Evolutionary conservation across 35 echinoderm and acorn worm species (phyloP), one percentile per base, ranked within the genome.

Genomic region (Patiria miniata): DNA sequence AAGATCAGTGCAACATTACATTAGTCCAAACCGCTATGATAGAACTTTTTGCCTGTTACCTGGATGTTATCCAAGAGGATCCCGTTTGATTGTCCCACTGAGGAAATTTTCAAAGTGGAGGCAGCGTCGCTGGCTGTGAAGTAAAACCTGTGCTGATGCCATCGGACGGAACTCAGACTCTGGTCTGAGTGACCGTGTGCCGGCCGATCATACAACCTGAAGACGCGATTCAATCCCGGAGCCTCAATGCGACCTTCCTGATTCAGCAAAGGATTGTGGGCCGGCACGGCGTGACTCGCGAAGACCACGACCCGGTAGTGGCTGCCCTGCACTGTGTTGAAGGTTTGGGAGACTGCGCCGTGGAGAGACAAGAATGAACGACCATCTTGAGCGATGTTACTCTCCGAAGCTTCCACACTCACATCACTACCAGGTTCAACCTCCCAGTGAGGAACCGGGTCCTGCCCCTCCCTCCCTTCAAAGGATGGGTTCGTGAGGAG

Each of bases 171-270:
- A 7, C 33, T 23, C 26, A 39, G 36, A 30, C 30, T 36, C 39
- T 44, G n/a, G 1, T 26, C 16, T 1, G 22, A 47, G 36, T 18
- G 17, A 3, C 37, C 78, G 51, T 81, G 39, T 1, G 39, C 21
- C 8, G 36, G 78, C 5, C 39, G 78, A 52, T 87, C 34, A 51
- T 79, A 78, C 14, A 87, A 10, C 17, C 23, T 77, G 69, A 87
- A 87, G 7, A 87, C 76, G 12, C 78, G 32, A 44, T 69, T 68
- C 68, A 79, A 16, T 47, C 40, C 59, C 1, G 85, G 65, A 5
- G 39, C 69, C 78, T 78, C 42, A 34, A 87, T 42, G 12, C n/a
- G 30, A 10, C 68, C 85, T 53, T 87, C 85, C 52, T 87, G 85
- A 30, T 50, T 36, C 19, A 87, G 26, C 7, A 28, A 78, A 23